Base-by-base conservation (phyloP, 2,888 invertebrate species). In the Dryocosmus kuriphilus region DNA sequence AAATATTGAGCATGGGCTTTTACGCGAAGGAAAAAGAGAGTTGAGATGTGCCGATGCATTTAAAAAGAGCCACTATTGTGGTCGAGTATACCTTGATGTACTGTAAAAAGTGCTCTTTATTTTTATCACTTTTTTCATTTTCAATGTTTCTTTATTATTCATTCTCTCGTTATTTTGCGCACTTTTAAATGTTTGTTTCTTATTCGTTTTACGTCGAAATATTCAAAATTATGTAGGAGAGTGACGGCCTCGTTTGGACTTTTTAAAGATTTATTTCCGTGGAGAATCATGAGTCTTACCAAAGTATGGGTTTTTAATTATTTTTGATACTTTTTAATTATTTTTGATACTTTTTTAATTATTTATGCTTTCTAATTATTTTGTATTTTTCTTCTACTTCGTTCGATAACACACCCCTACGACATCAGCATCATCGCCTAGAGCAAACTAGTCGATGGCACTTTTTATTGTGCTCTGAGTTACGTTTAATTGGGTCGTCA, bases 401-500 rank as follows among this genome's bases (percentile, higher is more conserved):
- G 8, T 51, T n/a, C n/a, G n/a, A 51, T 51, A n/a, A 1, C 46
- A n/a, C 46, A n/a, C n/a, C 19, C 8, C 46, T 51, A n/a, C 11
- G 19, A 67, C 46, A 67, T 46, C 30, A 27, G 41, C 67, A 67
- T 67, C 67, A 46, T 46, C 27, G 46, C 67, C 67, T 14, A 46
- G 11, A 46, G 41, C 67, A 67, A 67, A 51, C 30, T 67, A 51
- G 67, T 30, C n/a, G 46, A 67, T 46, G 67, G 24, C 27, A 27
- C 67, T 82, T 81, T 85, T 84, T 83, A 85, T 84, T 84, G 78
- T 80, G 77, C 67, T 77, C 77, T 74, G 86, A 88, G 88, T 88
- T 87, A 84, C 84, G 83, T 87, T 88, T 89, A 89, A 89, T 89
- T 89, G 86, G 87, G 86, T 88, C 87, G 83, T 86, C 86, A 89